Conservation (phyloP, 2,113 vertebrate species). For the Esox niger region DNA sequence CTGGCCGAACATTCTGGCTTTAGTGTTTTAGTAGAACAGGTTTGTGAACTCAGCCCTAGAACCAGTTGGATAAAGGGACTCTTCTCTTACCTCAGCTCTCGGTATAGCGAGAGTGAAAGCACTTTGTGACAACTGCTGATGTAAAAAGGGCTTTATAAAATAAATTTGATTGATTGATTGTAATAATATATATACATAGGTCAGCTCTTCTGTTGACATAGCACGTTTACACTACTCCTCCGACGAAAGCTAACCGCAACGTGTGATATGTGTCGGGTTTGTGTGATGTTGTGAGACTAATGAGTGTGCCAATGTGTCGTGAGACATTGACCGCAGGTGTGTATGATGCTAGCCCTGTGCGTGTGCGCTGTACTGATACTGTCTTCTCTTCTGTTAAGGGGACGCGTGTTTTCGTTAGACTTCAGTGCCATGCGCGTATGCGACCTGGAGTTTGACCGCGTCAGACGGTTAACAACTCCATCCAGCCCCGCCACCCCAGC, state of each 20-base stretch:
- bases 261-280: neutral
- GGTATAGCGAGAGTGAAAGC: no score
- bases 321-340: neutral
- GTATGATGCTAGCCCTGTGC: slow-evolving; percentile 1
- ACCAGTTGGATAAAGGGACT: no score
- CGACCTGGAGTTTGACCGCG: slow-evolving; percentile 89
- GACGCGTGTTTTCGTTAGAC: slow-evolving; percentile 88
- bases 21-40: no score
- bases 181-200: no score
- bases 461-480: slow-evolving; percentile 86
- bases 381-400: slow-evolving; percentile 64
- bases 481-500: slow-evolving; percentile 74
- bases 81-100: no score
- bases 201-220: neutral
- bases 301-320: neutral
- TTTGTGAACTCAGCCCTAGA: no score
- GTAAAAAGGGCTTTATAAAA: no score
- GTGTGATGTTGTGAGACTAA: neutral
- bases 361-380: no score
- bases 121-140: no score
- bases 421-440: slow-evolving; percentile 87
- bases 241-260: neutral
- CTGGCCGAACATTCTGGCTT: no score
- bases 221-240: neutral
- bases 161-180: no score